Conservation (phyloP, 2,888 invertebrate genomes). For the Boloria selene region DNA sequence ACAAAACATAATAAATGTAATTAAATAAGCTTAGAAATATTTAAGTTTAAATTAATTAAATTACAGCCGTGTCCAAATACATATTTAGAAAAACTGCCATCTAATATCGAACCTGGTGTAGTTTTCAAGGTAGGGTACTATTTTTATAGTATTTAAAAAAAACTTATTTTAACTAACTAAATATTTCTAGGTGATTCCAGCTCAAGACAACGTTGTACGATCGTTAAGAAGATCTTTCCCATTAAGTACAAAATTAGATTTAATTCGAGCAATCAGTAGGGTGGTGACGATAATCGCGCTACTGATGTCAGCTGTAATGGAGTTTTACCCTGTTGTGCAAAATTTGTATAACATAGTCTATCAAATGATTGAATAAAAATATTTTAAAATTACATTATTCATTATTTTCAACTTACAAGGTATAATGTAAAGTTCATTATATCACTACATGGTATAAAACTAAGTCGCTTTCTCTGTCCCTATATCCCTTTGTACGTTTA, state of each 20-base stretch:
- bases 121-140: constrained; percentile 65
- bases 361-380: constrained; percentile 46
- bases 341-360: constrained; percentile 46
- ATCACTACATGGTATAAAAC: too few species aligned
- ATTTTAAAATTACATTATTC: constrained; percentile 18
- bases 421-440: too few species aligned
- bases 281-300: constrained; percentile 54
- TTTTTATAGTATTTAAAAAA: background rate
- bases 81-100: constrained; percentile 47
- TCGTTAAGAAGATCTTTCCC: constrained; percentile 62
- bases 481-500: too few species aligned
- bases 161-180: background rate
- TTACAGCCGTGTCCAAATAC: constrained; percentile 63
- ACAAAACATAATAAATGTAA: too few species aligned
- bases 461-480: too few species aligned
- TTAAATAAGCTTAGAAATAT: too few species aligned
- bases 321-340: constrained; percentile 61
- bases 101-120: constrained; percentile 63
- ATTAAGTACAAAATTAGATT: constrained; percentile 48
- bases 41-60: constrained; percentile 6
- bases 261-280: constrained; percentile 58
- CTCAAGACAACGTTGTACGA: constrained; percentile 51
- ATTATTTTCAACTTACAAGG: too few species aligned
- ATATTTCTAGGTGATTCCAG: constrained; percentile 61
- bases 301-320: constrained; percentile 52